Conservation (phyloP, 92 coral and sea anemone genomes). For the Epizoanthus stellaris region DNA sequence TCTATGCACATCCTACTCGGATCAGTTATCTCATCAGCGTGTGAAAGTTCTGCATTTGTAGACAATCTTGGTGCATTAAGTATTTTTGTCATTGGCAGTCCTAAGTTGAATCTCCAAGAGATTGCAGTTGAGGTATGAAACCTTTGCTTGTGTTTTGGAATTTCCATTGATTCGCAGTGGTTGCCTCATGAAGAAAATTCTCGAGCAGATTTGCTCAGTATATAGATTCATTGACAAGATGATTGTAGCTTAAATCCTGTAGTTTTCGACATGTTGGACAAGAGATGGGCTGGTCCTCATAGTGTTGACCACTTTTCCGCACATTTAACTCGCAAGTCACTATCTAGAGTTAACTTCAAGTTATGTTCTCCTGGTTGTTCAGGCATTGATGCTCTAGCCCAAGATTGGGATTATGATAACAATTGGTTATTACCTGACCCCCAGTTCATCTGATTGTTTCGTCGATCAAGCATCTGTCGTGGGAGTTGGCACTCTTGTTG, state of each 20-base stretch:
- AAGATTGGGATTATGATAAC: too few relatives aligned
- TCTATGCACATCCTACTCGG: constrained; percentile 23
- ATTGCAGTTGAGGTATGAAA: constrained; percentile 36
- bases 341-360: too few relatives aligned
- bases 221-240: constrained; percentile 19
- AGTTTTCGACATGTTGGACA: constrained; percentile 28
- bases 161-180: too few relatives aligned
- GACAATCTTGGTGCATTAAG: constrained; percentile 43
- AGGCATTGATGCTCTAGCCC: too few relatives aligned
- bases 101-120: constrained; percentile 41
- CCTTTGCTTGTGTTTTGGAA: background rate
- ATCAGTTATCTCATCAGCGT: constrained; percentile 7
- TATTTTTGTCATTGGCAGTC: constrained; percentile 28
- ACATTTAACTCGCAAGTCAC: too few relatives aligned
- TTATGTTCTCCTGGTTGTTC: too few relatives aligned
- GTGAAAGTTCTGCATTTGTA: constrained; percentile 17
- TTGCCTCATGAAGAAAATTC: background rate
- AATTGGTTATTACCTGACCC: too few relatives aligned
- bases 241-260: constrained; percentile 43
- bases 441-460: background rate
- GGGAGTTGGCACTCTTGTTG: constrained; percentile 21
- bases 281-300: constrained; percentile 22
- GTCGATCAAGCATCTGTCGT: background rate
- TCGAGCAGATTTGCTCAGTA: constrained; percentile 40
- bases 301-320: constrained; percentile 6